phyloP scores from a whole-genome alignment of 2,113 vertebrate genomes.

The Zosterops hypoxanthus region DNA sequence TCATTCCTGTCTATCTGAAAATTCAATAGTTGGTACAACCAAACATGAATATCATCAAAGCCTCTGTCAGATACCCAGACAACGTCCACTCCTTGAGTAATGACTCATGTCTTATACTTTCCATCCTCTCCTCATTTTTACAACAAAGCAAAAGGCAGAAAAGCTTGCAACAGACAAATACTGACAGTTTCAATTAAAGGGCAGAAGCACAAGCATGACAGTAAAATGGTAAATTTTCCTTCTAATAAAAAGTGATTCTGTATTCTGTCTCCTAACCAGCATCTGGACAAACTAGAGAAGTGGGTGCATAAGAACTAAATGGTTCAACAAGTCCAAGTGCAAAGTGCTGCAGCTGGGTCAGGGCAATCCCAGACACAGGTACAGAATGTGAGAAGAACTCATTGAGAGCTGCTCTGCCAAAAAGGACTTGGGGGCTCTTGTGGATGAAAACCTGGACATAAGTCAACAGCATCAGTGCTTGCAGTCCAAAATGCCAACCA shows the following conservation, averaged over 20 bases:
- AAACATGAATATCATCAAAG: neutral
- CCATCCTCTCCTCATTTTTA: slow-evolving; percentile 1
- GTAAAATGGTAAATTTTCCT: neutral
- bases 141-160: neutral
- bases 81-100: neutral
- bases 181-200: slow-evolving; percentile 9
- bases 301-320: neutral
- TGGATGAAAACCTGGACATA: neutral
- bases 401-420: neutral
- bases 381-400: neutral
- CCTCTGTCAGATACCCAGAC: neutral
- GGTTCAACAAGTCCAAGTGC: neutral
- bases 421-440: neutral
- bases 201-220: neutral
- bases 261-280: neutral
- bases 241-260: neutral
- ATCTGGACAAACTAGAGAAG: neutral
- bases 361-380: neutral
- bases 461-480: neutral
- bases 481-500: neutral
- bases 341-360: neutral
- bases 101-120: neutral
- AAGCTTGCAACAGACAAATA: neutral
- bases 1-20: neutral
- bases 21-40: neutral